A percentile compares a stretch with the other conserved stretches of the same genome.
Evolutionary conservation across 1,140 invertebrate species (phyloP).

Genomic region (Triops cancriformis): DNA sequence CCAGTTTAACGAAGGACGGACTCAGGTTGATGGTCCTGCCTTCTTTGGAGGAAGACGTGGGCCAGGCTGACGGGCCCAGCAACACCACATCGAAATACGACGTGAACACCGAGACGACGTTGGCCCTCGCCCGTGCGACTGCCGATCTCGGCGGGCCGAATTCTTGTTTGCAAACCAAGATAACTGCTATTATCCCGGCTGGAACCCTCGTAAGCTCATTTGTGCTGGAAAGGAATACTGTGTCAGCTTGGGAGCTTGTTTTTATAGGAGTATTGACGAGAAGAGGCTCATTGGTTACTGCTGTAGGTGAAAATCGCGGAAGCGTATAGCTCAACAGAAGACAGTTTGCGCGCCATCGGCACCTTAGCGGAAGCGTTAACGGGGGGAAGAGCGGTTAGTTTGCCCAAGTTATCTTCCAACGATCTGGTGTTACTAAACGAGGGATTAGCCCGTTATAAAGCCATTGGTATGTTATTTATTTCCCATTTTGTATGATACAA

Average conservation of each 20-base stretch:
- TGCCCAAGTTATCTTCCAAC: background rate
- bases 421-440: slow-evolving; percentile 15
- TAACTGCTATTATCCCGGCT: slow-evolving; percentile 36
- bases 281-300: background rate
- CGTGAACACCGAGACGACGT: slow-evolving; percentile 34
- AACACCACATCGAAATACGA: slow-evolving; percentile 32
- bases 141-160: slow-evolving; percentile 30
- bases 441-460: slow-evolving; percentile 21
- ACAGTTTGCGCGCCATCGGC: background rate
- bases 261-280: no score
- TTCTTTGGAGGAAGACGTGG: slow-evolving; percentile 39
- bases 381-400: background rate
- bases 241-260: no score
- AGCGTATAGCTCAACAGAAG: background rate
- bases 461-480: background rate
- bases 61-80: slow-evolving; percentile 30
- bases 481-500: no score
- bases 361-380: slow-evolving; percentile 15
- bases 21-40: slow-evolving; percentile 39
- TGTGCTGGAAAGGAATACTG: background rate
- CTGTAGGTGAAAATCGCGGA: slow-evolving; percentile 20
- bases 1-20: slow-evolving; percentile 31
- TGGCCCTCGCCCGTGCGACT: slow-evolving; percentile 32
- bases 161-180: slow-evolving; percentile 37
- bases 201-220: slow-evolving; percentile 34